Percentiles rank a stretch among this genome's conserved stretches.
Evolutionary conservation across 2,888 invertebrate genomes (phyloP).

Genomic region (Gastrophysa polygoni): DNA sequence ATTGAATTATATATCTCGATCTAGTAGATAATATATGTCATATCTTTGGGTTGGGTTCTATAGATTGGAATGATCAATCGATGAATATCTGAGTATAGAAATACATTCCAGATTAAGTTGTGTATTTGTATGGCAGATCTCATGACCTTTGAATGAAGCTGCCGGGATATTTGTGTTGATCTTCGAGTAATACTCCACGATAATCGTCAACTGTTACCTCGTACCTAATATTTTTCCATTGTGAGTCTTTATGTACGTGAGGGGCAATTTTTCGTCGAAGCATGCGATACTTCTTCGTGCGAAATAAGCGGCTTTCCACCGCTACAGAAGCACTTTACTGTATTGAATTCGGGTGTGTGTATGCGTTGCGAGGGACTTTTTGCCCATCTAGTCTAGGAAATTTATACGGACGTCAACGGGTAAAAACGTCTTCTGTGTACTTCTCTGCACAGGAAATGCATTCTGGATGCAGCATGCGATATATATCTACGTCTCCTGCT

Average conservation of each 20-base stretch:
- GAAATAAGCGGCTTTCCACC: slow-evolving; percentile 41
- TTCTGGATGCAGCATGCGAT: not conserved
- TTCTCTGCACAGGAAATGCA: slow-evolving; percentile 9
- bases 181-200: no score
- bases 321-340: slow-evolving; percentile 57
- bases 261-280: slow-evolving; percentile 31
- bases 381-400: slow-evolving; percentile 46
- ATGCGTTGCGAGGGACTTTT: slow-evolving; percentile 50
- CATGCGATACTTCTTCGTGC: slow-evolving; percentile 39
- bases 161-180: no score
- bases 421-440: slow-evolving; percentile 34
- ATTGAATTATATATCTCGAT: no score
- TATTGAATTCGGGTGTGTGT: slow-evolving; percentile 56
- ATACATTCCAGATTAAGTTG: no score
- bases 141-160: no score
- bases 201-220: no score
- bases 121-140: no score
- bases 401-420: slow-evolving; percentile 43
- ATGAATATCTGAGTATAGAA: no score
- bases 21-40: no score
- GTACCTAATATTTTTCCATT: not conserved
- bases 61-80: no score
- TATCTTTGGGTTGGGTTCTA: no score
- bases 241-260: not conserved
- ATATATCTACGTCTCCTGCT: not conserved